phyloP scores from a whole-genome alignment of 2,797 vertebrate genomes.

The Pristis pectinata region DNA sequence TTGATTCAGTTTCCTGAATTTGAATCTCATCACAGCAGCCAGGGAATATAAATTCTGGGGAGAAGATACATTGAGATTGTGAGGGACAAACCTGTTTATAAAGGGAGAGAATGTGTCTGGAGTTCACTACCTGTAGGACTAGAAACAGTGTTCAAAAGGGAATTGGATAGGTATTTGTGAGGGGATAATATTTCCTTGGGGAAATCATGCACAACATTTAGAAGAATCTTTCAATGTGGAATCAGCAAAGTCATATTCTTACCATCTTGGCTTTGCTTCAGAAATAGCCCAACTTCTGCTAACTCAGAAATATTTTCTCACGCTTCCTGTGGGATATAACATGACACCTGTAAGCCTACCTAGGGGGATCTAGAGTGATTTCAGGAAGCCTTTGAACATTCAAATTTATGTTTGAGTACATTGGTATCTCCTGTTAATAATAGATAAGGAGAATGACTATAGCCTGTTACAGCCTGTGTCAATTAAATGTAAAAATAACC shows the following conservation, averaged over 20 bases:
- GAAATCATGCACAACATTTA: neutral
- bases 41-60: no score
- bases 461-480: no score
- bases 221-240: neutral
- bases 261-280: neutral
- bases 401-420: neutral
- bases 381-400: neutral
- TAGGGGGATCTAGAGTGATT: neutral
- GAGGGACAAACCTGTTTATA: no score
- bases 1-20: no score
- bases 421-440: neutral
- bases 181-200: no score
- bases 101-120: no score
- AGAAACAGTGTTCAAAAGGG: no score
- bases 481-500: neutral
- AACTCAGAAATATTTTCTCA: neutral
- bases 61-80: no score
- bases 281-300: neutral
- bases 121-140: no score
- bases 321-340: neutral
- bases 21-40: no score
- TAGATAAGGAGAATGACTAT: neutral
- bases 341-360: neutral
- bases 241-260: neutral
- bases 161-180: no score